These are phyloP conservation scores for Rhagoletis pomonella DNA, from an alignment of 1,140 invertebrate genomes.

Conservation along the genomic window DNA sequence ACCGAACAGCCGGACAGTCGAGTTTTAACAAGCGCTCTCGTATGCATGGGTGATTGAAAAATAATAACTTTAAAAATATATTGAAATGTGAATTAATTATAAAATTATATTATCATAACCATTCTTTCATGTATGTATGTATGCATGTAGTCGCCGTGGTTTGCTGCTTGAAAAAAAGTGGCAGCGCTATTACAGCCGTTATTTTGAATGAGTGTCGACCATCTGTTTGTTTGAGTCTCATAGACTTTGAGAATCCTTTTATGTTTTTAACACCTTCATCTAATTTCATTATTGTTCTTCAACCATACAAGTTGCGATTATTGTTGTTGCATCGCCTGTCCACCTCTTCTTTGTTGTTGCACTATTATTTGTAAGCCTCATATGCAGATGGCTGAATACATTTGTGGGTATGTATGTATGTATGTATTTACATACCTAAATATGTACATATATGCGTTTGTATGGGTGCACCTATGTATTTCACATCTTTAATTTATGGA, in stretches of 20 bases:
- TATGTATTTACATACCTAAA: too few species aligned
- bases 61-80: too few species aligned
- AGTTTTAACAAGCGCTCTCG: too few species aligned
- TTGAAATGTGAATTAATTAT: too few species aligned
- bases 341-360: constrained; percentile 58
- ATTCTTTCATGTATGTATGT: too few species aligned
- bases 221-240: constrained; percentile 33
- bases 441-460: neutral
- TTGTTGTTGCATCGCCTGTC: constrained; percentile 32
- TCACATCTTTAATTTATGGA: constrained; percentile 70
- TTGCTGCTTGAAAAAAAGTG: neutral
- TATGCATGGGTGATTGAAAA: too few species aligned
- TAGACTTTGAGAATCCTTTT: constrained; percentile 56
- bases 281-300: constrained; percentile 65
- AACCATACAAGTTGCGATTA: constrained; percentile 58
- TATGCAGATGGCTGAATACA: neutral
- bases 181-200: constrained; percentile 12
- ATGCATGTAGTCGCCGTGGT: neutral
- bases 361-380: neutral
- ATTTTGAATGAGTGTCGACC: constrained; percentile 6
- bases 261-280: constrained; percentile 73
- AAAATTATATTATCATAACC: too few species aligned
- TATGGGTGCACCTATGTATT: constrained; percentile 9
- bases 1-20: too few species aligned
- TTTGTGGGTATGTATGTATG: too few species aligned